Evolutionary conservation across 2,113 vertebrate genomes (phyloP).

Genomic region (Serinus canaria): DNA sequence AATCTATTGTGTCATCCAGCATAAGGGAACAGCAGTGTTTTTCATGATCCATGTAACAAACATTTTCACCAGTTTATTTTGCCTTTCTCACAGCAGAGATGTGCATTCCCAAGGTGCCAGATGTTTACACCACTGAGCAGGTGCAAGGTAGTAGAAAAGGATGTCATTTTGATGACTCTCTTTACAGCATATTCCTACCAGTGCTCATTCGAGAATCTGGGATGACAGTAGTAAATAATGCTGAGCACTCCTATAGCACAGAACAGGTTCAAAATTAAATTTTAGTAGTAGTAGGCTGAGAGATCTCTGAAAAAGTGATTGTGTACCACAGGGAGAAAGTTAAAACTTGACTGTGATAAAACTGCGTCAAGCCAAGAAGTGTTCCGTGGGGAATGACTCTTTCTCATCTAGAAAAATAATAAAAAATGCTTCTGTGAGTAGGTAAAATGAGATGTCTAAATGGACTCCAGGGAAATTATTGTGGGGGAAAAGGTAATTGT

Average conservation of each 20-base stretch:
- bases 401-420: not conserved
- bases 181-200: conserved; percentile 25
- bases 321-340: not conserved
- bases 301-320: not conserved
- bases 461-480: not conserved
- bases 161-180: conserved; percentile 36
- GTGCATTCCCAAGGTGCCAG: conserved; percentile 10
- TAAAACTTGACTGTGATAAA: conserved; percentile 17
- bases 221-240: conserved; percentile 51
- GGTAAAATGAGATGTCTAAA: not conserved
- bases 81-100: not conserved
- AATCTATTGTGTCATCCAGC: not conserved
- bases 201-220: not conserved
- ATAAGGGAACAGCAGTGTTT: not conserved
- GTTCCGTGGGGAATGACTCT: not conserved
- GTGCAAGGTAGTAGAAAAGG: conserved; percentile 14
- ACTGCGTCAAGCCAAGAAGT: not conserved
- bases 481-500: not conserved
- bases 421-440: not conserved
- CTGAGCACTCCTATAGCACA: not conserved
- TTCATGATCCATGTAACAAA: not conserved
- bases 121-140: conserved; percentile 18
- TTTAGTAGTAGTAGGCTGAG: not conserved
- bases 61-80: not conserved
- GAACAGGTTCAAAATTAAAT: conserved; percentile 21